phyloP scores from a whole-genome alignment of 2,797 vertebrate species.

The Danio jaintianensis region DNA sequence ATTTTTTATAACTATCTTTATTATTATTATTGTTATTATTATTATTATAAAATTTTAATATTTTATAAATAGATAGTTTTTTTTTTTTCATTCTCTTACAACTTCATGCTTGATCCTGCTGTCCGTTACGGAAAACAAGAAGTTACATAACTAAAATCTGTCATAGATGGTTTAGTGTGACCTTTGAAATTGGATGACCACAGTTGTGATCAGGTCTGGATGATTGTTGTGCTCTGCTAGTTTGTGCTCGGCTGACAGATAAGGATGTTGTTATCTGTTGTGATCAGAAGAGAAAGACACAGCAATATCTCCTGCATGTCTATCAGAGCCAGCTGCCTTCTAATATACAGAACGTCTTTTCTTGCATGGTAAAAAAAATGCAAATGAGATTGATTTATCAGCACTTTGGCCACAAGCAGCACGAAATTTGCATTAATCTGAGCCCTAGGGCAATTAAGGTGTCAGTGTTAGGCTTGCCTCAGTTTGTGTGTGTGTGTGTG shows the following conservation, averaged over 20 bases:
- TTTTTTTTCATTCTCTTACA: background rate
- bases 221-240: background rate
- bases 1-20: background rate
- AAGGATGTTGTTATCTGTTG: background rate
- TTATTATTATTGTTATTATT: background rate
- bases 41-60: too few relatives aligned
- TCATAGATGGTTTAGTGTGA: constrained; percentile 15
- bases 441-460: constrained; percentile 16
- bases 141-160: constrained; percentile 1
- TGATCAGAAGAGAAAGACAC: background rate
- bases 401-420: background rate
- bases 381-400: constrained; percentile 38
- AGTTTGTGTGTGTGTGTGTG: constrained; percentile 1
- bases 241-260: background rate
- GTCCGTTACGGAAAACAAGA: background rate
- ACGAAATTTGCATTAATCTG: constrained; percentile 6
- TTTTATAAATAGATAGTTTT: too few relatives aligned
- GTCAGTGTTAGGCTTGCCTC: background rate
- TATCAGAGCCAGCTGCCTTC: constrained; percentile 10
- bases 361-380: constrained; percentile 7
- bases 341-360: constrained; percentile 4
- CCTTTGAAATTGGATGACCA: background rate
- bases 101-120: background rate
- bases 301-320: background rate
- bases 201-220: background rate